Evolutionary conservation across 2,888 invertebrate species (phyloP).

Genomic region (Clistopyga incitator): DNA sequence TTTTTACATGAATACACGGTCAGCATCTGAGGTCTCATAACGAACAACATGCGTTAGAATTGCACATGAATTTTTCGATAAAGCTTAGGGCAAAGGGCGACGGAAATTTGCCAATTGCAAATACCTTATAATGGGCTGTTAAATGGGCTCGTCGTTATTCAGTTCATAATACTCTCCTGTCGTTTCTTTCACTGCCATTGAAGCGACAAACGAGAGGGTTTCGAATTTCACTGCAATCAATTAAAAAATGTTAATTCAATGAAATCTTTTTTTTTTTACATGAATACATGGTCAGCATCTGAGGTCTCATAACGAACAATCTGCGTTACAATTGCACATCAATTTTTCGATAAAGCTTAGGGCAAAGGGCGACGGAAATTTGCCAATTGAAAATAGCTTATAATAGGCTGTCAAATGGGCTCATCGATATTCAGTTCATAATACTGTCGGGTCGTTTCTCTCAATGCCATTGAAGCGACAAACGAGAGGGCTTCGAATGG

Average conservation of each 20-base stretch:
- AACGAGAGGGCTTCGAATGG: not conserved
- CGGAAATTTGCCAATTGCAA: constrained; percentile 23
- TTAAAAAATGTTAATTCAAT: too few species aligned
- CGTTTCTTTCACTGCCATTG: constrained; percentile 14
- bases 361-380: not conserved
- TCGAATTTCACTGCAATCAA: too few species aligned
- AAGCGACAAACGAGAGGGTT: not conserved
- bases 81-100: not conserved
- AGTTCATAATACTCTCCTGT: constrained; percentile 7
- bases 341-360: not conserved
- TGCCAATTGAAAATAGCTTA: constrained; percentile 21
- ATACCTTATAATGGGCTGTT: constrained; percentile 1
- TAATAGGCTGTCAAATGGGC: constrained; percentile 3
- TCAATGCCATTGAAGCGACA: constrained; percentile 14
- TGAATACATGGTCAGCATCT: too few species aligned
- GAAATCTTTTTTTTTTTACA: too few species aligned
- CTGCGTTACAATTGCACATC: not conserved
- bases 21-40: too few species aligned
- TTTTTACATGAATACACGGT: too few species aligned
- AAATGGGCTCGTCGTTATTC: constrained; percentile 30
- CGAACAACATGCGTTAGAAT: too few species aligned
- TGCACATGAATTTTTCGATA: not conserved
- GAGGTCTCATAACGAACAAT: too few species aligned
- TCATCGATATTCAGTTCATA: constrained; percentile 32
- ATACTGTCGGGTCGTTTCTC: constrained; percentile 12